These are phyloP conservation scores for Microctenopoma lineatum DNA, from an alignment of 2,797 vertebrate species.

Conservation along the genomic window DNA sequence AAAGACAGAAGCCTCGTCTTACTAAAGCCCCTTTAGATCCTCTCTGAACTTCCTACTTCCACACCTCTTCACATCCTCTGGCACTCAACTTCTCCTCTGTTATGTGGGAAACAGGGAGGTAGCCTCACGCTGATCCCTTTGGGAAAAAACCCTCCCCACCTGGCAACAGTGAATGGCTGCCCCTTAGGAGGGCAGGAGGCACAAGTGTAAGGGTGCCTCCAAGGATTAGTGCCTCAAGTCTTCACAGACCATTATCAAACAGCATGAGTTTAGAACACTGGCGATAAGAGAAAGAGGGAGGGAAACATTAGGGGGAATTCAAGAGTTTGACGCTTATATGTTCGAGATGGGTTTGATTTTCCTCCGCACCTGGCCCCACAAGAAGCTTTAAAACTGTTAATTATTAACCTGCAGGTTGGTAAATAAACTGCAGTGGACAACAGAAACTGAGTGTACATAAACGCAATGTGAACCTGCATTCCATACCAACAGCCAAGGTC, in stretches of 20 bases:
- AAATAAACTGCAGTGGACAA: slow-evolving; percentile 63
- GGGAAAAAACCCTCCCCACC: slow-evolving; percentile 74
- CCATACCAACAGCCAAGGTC: slow-evolving; percentile 68
- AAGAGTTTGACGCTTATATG: slow-evolving; percentile 31
- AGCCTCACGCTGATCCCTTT: slow-evolving; percentile 52
- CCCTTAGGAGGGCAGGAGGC: slow-evolving; percentile 60
- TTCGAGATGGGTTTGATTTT: slow-evolving; percentile 31
- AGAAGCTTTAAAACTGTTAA: slow-evolving; percentile 50
- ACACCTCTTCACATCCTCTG: slow-evolving; percentile 42
- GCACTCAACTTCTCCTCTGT: slow-evolving; percentile 40
- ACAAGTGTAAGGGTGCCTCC: slow-evolving; percentile 42
- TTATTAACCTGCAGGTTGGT: slow-evolving; percentile 71
- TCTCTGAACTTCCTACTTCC: slow-evolving; percentile 41
- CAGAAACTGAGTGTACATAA: slow-evolving; percentile 42
- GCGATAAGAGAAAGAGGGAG: slow-evolving; percentile 46
- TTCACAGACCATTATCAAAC: slow-evolving; percentile 72
- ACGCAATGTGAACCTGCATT: slow-evolving; percentile 60
- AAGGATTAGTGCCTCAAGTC: slow-evolving; percentile 57
- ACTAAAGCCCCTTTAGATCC: slow-evolving; percentile 58
- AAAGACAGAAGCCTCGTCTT: slow-evolving; percentile 58
- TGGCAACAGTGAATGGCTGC: slow-evolving; percentile 63
- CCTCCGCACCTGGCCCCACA: slow-evolving; percentile 30
- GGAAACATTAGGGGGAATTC: slow-evolving; percentile 37
- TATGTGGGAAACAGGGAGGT: slow-evolving; percentile 34
- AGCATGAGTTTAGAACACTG: slow-evolving; percentile 61